phyloP scores from a whole-genome alignment of 2,888 invertebrate species.

The Ditula angustiorana region DNA sequence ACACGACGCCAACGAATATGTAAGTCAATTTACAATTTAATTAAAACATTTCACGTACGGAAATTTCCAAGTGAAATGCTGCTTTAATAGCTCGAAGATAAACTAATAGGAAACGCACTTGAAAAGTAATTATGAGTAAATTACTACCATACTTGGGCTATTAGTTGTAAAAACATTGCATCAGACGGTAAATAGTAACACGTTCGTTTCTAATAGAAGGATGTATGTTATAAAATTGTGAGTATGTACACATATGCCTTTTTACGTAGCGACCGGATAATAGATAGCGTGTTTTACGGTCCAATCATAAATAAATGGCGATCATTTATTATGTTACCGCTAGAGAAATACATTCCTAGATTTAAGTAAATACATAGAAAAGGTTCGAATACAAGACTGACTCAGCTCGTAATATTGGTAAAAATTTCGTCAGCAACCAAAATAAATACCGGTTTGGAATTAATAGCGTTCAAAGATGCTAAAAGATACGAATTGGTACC shows the following conservation, averaged over 20 bases:
- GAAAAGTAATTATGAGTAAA: slow-evolving; percentile 61
- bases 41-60: slow-evolving; percentile 54
- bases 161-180: slow-evolving; percentile 17
- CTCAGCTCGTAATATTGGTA: slow-evolving; percentile 14
- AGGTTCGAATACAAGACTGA: slow-evolving; percentile 7
- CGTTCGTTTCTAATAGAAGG: neutral
- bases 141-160: slow-evolving; percentile 39
- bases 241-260: neutral
- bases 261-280: too few relatives aligned
- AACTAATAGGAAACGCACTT: slow-evolving; percentile 71
- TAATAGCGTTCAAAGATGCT: slow-evolving; percentile 29
- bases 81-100: slow-evolving; percentile 70
- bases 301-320: neutral
- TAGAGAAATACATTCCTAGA: slow-evolving; percentile 8
- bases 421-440: slow-evolving; percentile 31
- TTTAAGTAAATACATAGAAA: neutral
- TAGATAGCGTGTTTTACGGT: too few relatives aligned
- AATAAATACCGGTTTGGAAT: slow-evolving; percentile 32
- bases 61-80: slow-evolving; percentile 71
- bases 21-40: slow-evolving; percentile 53
- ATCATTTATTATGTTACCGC: neutral
- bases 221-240: neutral
- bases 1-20: slow-evolving; percentile 13
- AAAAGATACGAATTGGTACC: slow-evolving; percentile 34
- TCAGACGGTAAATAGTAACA: slow-evolving; percentile 11